A percentile compares a stretch with the other conserved stretches of the same genome.
phyloP scores from a whole-genome alignment of 2,113 vertebrate genomes.

The Phylloscopus trochilus region DNA sequence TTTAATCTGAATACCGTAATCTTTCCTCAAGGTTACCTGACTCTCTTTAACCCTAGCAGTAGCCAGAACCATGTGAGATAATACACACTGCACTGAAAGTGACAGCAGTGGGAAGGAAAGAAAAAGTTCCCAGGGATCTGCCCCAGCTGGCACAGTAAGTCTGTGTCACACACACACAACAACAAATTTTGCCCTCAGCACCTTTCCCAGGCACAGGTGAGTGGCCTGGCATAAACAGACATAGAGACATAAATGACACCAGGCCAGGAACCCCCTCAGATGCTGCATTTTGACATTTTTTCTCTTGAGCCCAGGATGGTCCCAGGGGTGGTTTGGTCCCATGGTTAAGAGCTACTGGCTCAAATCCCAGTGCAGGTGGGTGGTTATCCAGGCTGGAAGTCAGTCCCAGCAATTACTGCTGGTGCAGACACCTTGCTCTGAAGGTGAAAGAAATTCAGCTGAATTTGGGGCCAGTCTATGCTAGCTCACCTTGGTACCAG shows the following conservation, averaged over 20 bases:
- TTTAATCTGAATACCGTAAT: background rate
- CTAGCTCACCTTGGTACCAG: background rate
- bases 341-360: background rate
- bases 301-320: background rate
- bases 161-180: accelerated
- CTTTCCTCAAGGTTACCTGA: background rate
- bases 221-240: background rate
- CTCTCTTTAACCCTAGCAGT: background rate
- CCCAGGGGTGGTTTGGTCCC: background rate
- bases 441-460: background rate
- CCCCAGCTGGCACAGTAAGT: background rate
- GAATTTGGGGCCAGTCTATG: background rate
- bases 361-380: background rate
- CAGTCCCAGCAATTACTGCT: background rate
- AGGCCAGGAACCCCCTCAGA: background rate
- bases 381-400: background rate
- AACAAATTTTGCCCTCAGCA: background rate
- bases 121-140: background rate
- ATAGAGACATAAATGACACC: background rate
- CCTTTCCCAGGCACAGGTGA: background rate
- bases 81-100: background rate
- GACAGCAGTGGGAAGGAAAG: background rate
- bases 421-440: background rate
- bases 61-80: background rate
- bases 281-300: background rate